Percentiles rank a stretch among this genome's conserved stretches.
Evolutionary conservation across 1,140 invertebrate species (phyloP).

Genomic region (Heliconius nattereri): DNA sequence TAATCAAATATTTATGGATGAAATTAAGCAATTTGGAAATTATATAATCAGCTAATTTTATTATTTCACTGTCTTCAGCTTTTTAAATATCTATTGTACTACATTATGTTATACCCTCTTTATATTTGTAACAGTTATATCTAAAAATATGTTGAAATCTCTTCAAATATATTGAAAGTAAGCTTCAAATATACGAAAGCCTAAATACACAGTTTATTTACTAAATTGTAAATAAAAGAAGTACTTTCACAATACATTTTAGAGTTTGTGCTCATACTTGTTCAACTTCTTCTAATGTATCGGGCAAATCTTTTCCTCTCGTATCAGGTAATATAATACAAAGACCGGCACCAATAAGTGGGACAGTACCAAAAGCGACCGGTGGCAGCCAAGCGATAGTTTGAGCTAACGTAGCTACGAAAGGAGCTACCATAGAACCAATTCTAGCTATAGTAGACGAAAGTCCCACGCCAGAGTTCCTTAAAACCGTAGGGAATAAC

Average conservation of each 20-base stretch:
- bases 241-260: neutral
- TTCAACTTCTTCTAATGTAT: slow-evolving; percentile 77
- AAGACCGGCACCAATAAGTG: slow-evolving; percentile 83
- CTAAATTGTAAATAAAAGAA: neutral
- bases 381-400: slow-evolving; percentile 83
- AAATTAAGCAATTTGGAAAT: no score
- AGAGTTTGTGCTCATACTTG: slow-evolving; percentile 42
- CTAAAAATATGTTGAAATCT: no score
- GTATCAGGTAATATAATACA: slow-evolving; percentile 85
- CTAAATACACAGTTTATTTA: neutral
- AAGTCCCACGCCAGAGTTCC: slow-evolving; percentile 82
- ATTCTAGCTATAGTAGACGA: slow-evolving; percentile 82
- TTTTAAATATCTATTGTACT: no score
- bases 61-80: no score
- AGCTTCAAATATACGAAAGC: neutral
- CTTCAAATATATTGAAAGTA: no score
- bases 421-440: slow-evolving; percentile 82
- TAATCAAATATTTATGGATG: no score
- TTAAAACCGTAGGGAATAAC: slow-evolving; percentile 83
- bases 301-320: slow-evolving; percentile 71
- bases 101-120: no score
- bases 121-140: no score
- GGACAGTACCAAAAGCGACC: slow-evolving; percentile 85
- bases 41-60: no score
- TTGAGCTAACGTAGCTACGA: slow-evolving; percentile 72